phyloP scores from a whole-genome alignment of 2,113 vertebrate genomes.

The Dissostichus mawsoni region DNA sequence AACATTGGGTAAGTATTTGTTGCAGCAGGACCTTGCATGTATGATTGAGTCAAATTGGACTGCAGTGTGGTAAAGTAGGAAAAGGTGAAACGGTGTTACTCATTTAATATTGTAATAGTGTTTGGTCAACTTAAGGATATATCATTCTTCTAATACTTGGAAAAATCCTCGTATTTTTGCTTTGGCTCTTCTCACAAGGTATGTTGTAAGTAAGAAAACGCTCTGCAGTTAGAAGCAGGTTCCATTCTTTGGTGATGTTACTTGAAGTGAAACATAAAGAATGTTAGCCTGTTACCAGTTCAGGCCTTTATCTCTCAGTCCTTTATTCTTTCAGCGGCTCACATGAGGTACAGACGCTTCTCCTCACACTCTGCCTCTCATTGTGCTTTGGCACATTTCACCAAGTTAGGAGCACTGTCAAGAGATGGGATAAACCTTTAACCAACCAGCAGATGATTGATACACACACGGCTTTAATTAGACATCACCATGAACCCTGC shows the following conservation, averaged over 20 bases:
- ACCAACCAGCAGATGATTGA: conserved; percentile 15
- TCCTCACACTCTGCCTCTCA: background rate
- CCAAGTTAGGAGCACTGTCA: background rate
- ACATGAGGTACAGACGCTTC: background rate
- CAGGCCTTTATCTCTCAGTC: background rate
- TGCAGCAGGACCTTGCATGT: background rate
- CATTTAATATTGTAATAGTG: background rate
- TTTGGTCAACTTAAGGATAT: background rate
- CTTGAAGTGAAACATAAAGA: background rate
- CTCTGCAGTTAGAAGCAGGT: background rate
- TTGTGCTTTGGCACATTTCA: background rate
- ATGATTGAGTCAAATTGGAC: background rate
- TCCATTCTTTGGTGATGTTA: background rate
- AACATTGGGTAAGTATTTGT: background rate
- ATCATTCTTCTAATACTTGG: background rate
- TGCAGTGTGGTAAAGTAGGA: background rate
- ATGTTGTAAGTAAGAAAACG: background rate
- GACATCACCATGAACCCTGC: background rate
- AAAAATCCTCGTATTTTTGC: background rate
- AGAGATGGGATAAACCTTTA: conserved; percentile 21
- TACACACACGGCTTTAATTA: background rate
- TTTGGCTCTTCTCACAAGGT: background rate
- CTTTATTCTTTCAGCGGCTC: background rate
- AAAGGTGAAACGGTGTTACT: background rate
- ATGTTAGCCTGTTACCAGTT: background rate